These are phyloP conservation scores for Enteromius trimaculatus DNA, from an alignment of 2,797 vertebrate species.

Conservation along the genomic window DNA sequence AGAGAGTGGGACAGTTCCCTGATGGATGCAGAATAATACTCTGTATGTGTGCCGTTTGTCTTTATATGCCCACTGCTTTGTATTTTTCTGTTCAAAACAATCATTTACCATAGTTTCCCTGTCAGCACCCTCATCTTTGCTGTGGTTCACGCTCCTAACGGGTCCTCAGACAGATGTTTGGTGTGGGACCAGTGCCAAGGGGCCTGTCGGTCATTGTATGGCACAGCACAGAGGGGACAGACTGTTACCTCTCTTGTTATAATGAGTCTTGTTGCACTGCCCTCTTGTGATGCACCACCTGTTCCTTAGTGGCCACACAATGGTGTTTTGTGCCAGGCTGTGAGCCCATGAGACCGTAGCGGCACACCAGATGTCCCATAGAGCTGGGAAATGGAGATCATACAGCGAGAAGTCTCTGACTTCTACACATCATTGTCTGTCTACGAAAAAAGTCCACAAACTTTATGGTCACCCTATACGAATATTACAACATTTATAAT, in stretches of 20 bases:
- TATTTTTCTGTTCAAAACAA: background rate
- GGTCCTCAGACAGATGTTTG: conserved; percentile 46
- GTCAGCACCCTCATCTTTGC: conserved; percentile 8
- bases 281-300: conserved; percentile 59
- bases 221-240: conserved; percentile 34
- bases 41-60: background rate
- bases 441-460: background rate
- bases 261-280: conserved; percentile 46
- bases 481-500: background rate
- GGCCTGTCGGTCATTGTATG: conserved; percentile 43
- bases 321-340: conserved; percentile 34
- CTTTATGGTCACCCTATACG: background rate
- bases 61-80: background rate
- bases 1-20: background rate
- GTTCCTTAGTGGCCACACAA: conserved; percentile 50
- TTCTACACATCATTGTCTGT: background rate
- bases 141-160: conserved; percentile 36
- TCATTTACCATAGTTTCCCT: background rate
- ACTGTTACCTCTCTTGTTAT: conserved; percentile 45
- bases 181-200: conserved; percentile 40
- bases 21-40: background rate
- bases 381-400: conserved; percentile 5
- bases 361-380: conserved; percentile 41
- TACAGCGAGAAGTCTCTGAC: background rate
- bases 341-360: conserved; percentile 35